phyloP scores from a whole-genome alignment of 2,113 vertebrate species.

The Anhinga rufa region DNA sequence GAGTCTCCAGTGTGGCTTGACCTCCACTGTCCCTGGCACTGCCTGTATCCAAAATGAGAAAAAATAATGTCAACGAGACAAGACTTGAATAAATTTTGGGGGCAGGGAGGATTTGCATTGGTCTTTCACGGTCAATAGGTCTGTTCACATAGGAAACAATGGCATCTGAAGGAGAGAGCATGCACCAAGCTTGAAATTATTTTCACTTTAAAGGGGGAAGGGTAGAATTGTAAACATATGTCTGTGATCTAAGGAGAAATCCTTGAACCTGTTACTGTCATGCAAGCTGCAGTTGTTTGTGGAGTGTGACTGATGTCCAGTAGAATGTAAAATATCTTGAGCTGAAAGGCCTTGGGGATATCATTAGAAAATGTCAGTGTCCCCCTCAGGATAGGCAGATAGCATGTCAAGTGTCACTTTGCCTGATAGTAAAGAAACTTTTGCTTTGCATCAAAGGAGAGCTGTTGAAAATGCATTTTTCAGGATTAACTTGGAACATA shows the following conservation, averaged over 20 bases:
- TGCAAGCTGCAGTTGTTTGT: constrained; percentile 63
- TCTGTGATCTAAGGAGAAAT: constrained; percentile 58
- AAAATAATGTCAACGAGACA: neutral
- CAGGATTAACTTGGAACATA: constrained; percentile 27
- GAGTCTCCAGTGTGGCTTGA: neutral
- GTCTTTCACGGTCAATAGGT: neutral
- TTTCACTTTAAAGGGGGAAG: constrained; percentile 37
- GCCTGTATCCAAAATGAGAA: neutral
- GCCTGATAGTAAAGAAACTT: constrained; percentile 41
- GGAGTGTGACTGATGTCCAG: constrained; percentile 64
- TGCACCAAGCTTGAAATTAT: neutral
- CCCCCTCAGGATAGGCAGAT: constrained; percentile 43
- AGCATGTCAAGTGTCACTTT: constrained; percentile 51
- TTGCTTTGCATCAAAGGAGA: constrained; percentile 36
- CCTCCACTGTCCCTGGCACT: neutral
- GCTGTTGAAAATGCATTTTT: constrained; percentile 40
- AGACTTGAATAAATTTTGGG: neutral
- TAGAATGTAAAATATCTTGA: constrained; percentile 64
- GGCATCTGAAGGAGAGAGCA: neutral
- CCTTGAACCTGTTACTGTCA: constrained; percentile 72
- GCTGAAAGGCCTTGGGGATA: constrained; percentile 62
- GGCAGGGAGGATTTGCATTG: neutral
- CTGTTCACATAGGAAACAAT: neutral
- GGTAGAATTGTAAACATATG: constrained; percentile 48
- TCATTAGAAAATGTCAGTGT: constrained; percentile 66